phyloP scores from a whole-genome alignment of 2,888 invertebrate species.

The Spisula solida region DNA sequence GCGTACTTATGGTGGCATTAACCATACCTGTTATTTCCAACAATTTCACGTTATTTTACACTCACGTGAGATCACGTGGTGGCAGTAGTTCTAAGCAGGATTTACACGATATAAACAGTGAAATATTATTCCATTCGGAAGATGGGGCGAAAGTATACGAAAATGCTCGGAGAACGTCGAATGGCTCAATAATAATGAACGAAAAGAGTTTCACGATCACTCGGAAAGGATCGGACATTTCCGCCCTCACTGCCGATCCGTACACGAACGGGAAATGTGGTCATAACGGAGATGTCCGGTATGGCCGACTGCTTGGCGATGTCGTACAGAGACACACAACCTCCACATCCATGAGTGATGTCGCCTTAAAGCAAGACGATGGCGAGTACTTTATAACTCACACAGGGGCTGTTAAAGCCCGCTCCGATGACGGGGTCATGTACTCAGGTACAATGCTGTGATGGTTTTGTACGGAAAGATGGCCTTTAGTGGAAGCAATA shows the following conservation, averaged over 20 bases:
- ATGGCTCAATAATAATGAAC: slow-evolving; percentile 72
- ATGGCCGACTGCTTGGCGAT: slow-evolving; percentile 63
- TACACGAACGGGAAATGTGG: slow-evolving; percentile 65
- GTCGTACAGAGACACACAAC: slow-evolving; percentile 63
- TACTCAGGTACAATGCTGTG: slow-evolving; percentile 79
- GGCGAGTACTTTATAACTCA: slow-evolving; percentile 72
- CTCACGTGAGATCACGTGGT: slow-evolving; percentile 84
- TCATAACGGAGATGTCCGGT: slow-evolving; percentile 68
- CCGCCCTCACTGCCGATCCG: slow-evolving; percentile 56
- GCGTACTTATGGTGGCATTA: slow-evolving; percentile 85
- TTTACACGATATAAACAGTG: slow-evolving; percentile 47
- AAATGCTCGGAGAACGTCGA: slow-evolving; percentile 69
- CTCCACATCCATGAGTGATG: slow-evolving; percentile 76
- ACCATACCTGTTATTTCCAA: slow-evolving; percentile 87
- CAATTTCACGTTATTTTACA: slow-evolving; percentile 86
- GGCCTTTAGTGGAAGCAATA: slow-evolving; percentile 31
- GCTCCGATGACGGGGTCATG: slow-evolving; percentile 82
- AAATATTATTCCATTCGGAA: slow-evolving; percentile 65
- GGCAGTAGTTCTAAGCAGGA: slow-evolving; percentile 47
- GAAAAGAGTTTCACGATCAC: slow-evolving; percentile 61
- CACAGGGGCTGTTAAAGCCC: slow-evolving; percentile 77
- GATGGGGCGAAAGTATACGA: slow-evolving; percentile 71
- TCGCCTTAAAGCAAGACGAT: slow-evolving; percentile 69
- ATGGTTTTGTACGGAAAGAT: slow-evolving; percentile 24
- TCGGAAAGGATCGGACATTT: slow-evolving; percentile 73